phyloP scores from a whole-genome alignment of 2,797 vertebrate species.

The Manis pentadactyla region DNA sequence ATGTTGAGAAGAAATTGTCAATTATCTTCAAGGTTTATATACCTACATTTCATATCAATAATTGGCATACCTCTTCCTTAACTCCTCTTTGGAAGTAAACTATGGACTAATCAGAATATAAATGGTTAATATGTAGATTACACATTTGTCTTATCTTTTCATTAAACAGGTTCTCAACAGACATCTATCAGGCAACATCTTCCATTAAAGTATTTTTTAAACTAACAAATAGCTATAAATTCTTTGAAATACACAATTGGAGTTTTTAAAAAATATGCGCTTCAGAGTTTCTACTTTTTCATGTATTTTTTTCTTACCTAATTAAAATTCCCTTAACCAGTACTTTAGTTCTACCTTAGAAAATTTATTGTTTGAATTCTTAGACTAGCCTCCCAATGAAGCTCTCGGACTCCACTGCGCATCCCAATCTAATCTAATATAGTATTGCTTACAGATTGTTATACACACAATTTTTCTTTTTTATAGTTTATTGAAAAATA shows the following conservation, averaged over 20 bases:
- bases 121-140: neutral
- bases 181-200: neutral
- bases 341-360: neutral
- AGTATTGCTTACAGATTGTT: neutral
- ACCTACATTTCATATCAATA: neutral
- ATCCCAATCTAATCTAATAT: neutral
- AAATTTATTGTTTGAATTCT: neutral
- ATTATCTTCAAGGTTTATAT: neutral
- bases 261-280: neutral
- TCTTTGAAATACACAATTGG: neutral
- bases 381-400: neutral
- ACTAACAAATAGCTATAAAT: neutral
- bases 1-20: neutral
- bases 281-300: constrained; percentile 6
- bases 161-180: neutral
- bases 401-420: neutral
- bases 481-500: neutral
- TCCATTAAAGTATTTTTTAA: neutral
- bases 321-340: neutral
- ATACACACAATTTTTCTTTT: neutral
- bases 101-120: neutral
- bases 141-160: neutral
- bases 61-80: neutral
- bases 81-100: neutral
- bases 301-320: neutral